Evolutionary conservation across 1,140 invertebrate genomes (phyloP).

Genomic region (Leguminivora glycinivorella): DNA sequence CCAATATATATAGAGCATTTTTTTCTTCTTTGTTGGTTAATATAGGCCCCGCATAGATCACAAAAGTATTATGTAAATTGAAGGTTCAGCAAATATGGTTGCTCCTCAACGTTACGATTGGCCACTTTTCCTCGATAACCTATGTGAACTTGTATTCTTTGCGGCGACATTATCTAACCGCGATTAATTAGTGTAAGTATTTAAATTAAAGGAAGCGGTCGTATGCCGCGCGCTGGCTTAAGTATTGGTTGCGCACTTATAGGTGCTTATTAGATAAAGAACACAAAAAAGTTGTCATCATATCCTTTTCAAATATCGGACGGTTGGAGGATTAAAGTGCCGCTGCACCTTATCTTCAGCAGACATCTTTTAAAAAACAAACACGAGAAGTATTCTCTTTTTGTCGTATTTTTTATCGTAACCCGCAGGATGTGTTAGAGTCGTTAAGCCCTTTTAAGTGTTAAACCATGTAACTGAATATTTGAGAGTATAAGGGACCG

Average conservation of each 20-base stretch:
- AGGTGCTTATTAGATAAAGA: conserved; percentile 71
- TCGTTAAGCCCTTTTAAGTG: conserved; percentile 79
- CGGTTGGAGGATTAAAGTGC: conserved; percentile 74
- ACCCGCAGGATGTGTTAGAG: conserved; percentile 77
- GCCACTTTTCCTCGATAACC: neutral
- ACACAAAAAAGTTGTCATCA: conserved; percentile 74
- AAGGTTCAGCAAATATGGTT: no score
- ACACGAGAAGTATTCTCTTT: conserved; percentile 71
- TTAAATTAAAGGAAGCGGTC: neutral
- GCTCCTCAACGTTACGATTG: neutral
- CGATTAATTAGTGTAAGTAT: conserved; percentile 21
- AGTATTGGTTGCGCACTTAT: conserved; percentile 47
- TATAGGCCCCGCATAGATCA: no score
- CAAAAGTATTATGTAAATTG: no score
- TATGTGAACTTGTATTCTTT: neutral
- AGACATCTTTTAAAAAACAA: conserved; percentile 79
- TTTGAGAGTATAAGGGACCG: conserved; percentile 71
- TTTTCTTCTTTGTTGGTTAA: no score
- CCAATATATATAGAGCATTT: no score
- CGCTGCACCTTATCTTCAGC: conserved; percentile 71
- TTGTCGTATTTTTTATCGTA: conserved; percentile 74
- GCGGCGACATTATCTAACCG: neutral
- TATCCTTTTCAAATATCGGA: conserved; percentile 78
- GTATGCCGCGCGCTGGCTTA: conserved; percentile 31
- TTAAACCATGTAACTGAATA: conserved; percentile 79